A percentile compares a stretch with the other conserved stretches of the same genome.
phyloP scores from a whole-genome alignment of 2,113 vertebrate genomes.

The Varanus salvator region DNA sequence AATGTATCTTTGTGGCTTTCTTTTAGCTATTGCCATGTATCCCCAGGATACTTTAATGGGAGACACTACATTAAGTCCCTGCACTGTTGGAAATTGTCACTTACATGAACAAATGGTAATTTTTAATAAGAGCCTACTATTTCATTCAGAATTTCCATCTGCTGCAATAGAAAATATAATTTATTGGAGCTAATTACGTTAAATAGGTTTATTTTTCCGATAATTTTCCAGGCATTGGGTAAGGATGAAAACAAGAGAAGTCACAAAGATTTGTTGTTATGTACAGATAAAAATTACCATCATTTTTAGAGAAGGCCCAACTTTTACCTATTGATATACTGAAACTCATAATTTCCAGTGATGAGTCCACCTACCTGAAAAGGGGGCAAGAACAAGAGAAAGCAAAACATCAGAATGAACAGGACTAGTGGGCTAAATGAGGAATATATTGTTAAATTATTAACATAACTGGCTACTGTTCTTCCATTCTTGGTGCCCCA shows the following conservation, averaged over 20 bases:
- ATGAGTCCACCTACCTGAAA: slow-evolving; percentile 79
- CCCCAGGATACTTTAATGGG: background rate
- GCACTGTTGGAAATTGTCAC: background rate
- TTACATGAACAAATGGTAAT: slow-evolving; percentile 45
- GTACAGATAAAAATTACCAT: slow-evolving; percentile 40
- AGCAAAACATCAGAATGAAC: slow-evolving; percentile 56
- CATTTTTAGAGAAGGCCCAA: slow-evolving; percentile 58
- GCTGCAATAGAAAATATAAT: slow-evolving; percentile 58
- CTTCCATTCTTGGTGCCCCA: slow-evolving; percentile 53
- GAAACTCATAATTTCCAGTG: slow-evolving; percentile 52
- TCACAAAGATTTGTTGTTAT: slow-evolving; percentile 65
- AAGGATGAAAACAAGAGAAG: slow-evolving; percentile 61
- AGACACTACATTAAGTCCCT: background rate
- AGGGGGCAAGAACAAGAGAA: slow-evolving; percentile 59
- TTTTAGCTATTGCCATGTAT: background rate
- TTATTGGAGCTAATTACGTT: slow-evolving; percentile 41
- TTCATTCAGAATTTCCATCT: slow-evolving; percentile 50
- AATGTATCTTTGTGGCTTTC: background rate
- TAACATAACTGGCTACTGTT: slow-evolving; percentile 29
- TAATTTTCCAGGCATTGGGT: slow-evolving; percentile 61
- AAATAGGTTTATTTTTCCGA: slow-evolving; percentile 40
- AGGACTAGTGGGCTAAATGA: slow-evolving; percentile 45
- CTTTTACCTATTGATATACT: slow-evolving; percentile 36
- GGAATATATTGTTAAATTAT: slow-evolving; percentile 48
- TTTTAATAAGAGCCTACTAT: slow-evolving; percentile 43